phyloP scores from a whole-genome alignment of 2,113 vertebrate genomes.

The Eubucco bourcierii region DNA sequence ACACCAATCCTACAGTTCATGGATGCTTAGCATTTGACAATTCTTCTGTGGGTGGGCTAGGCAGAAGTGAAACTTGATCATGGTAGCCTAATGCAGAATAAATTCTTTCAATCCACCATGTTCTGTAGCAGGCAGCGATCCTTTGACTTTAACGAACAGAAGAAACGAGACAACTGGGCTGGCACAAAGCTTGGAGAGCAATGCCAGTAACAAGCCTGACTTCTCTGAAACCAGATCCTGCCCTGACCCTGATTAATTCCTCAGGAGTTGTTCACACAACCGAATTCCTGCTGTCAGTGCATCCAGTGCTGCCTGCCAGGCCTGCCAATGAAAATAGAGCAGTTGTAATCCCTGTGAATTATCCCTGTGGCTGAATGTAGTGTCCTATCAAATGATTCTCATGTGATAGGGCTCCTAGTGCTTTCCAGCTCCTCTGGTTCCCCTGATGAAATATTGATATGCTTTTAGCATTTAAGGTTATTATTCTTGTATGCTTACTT shows the following conservation, averaged over 20 bases:
- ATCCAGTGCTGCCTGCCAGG: slow-evolving; percentile 5
- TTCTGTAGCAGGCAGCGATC: neutral
- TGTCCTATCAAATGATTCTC: slow-evolving; percentile 65
- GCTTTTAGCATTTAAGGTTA: slow-evolving; percentile 43
- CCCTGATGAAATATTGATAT: slow-evolving; percentile 23
- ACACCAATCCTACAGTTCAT: neutral
- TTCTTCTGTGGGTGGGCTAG: neutral
- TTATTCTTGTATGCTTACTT: slow-evolving; percentile 17
- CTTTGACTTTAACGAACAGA: neutral
- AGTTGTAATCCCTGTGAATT: slow-evolving; percentile 65
- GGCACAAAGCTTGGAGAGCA: neutral
- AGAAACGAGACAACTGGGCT: neutral
- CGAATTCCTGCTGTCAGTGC: slow-evolving; percentile 55
- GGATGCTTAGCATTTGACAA: neutral
- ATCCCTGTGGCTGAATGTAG: slow-evolving; percentile 53
- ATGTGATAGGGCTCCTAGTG: slow-evolving; percentile 46
- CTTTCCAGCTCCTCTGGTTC: slow-evolving; percentile 39
- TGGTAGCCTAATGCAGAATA: neutral
- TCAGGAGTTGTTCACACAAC: slow-evolving; percentile 59
- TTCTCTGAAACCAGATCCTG: slow-evolving; percentile 71
- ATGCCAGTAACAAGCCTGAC: slow-evolving; percentile 28
- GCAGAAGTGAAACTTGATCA: neutral
- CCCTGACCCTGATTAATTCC: slow-evolving; percentile 72
- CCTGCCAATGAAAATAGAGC: slow-evolving; percentile 57
- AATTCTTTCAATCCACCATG: neutral